Percentiles rank a stretch among this genome's conserved stretches.
These are phyloP conservation scores for Bucco capensis DNA, from an alignment of 2,113 vertebrate species.

Conservation along the genomic window DNA sequence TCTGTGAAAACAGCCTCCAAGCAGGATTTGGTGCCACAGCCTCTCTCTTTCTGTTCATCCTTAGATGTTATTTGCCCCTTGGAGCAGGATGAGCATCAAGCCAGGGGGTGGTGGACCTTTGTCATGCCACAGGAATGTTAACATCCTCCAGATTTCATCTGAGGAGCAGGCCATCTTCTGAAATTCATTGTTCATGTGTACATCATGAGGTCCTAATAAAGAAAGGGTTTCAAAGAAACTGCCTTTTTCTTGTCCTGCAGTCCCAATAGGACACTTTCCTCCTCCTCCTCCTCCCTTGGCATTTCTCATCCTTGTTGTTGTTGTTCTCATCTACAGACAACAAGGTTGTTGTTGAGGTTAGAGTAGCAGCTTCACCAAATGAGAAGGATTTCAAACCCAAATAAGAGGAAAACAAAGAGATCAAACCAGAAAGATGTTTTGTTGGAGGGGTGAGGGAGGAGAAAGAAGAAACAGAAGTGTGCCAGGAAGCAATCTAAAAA, in stretches of 20 bases:
- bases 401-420: neutral
- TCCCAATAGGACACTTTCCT: neutral
- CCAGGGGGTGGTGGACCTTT: neutral
- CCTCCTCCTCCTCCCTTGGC: neutral
- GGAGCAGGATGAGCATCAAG: slow-evolving; percentile 4
- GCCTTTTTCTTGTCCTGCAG: neutral
- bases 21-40: neutral
- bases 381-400: neutral
- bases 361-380: neutral
- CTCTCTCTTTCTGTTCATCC: neutral
- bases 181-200: slow-evolving; percentile 63
- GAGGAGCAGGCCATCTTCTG: slow-evolving; percentile 41
- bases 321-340: neutral
- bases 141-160: slow-evolving; percentile 49
- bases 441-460: neutral
- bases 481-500: slow-evolving; percentile 50
- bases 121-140: slow-evolving; percentile 49
- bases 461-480: neutral
- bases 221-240: neutral
- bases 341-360: slow-evolving; percentile 21
- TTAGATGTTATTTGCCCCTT: neutral
- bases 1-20: slow-evolving; percentile 3
- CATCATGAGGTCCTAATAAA: slow-evolving; percentile 62
- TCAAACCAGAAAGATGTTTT: neutral
- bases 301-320: neutral